Percentiles rank a stretch among this genome's conserved stretches.
Conservation (phyloP, 2,888 invertebrate species). For the Sminthurides aquaticus region DNA sequence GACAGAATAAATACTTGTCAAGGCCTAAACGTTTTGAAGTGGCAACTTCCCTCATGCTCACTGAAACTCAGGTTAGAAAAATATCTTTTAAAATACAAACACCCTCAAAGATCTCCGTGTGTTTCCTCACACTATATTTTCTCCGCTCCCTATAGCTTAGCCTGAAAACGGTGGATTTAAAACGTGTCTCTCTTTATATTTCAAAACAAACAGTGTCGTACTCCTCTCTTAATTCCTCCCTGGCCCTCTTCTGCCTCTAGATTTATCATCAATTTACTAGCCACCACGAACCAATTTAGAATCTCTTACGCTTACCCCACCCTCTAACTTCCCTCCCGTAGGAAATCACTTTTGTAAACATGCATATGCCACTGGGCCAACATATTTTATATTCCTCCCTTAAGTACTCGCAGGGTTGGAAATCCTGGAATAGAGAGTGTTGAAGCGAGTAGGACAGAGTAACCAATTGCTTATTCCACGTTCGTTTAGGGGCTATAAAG, state of each 20-base stretch:
- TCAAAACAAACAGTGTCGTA: too few species aligned
- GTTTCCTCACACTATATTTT: too few species aligned
- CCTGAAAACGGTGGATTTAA: too few species aligned
- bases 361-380: background rate
- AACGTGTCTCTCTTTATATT: background rate
- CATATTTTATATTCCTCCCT: background rate
- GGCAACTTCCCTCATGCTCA: constrained; percentile 92
- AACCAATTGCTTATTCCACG: too few species aligned
- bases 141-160: too few species aligned
- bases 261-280: background rate
- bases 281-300: background rate
- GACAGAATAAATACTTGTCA: constrained; percentile 97
- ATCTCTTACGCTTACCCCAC: too few species aligned
- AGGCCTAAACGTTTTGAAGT: constrained; percentile 97
- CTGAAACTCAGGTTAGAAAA: constrained; percentile 85
- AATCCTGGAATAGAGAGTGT: too few species aligned
- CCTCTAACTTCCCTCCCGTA: background rate
- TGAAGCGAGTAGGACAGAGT: too few species aligned
- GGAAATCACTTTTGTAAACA: background rate
- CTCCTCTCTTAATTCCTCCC: too few species aligned
- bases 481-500: too few species aligned
- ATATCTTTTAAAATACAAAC: background rate
- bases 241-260: background rate
- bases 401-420: too few species aligned
- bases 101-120: background rate